Base-by-base conservation (phyloP, 2,888 invertebrate genomes). In the Silvanus unidentatus region DNA sequence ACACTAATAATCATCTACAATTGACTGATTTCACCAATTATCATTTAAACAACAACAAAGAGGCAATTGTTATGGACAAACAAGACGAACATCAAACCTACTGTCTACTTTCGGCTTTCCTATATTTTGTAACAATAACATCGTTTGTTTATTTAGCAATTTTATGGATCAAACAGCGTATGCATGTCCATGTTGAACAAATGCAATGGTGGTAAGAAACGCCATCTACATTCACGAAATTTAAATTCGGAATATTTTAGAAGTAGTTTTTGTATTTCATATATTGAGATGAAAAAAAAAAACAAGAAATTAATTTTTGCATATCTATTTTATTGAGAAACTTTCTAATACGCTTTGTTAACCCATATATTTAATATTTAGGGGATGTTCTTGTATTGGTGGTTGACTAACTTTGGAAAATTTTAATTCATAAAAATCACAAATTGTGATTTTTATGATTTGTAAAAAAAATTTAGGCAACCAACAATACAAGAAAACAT, bases 121-220 rank as follows among this genome's bases (percentile, higher is more conserved):
- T 73, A 45, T 73, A 72, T 55, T 71, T 72, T 54, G 62, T 71
- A 45, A 72, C 71, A 40, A 68, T 72, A 47, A 70, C 68, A 29
- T 68, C 70, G 32, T 69, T 72, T 48, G 69, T 69, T 4, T 72
- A 72, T 58, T 59, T 73, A 46, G 64, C 69, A 36, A 58, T 69
- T 47, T 47, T 71, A 47, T 73, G 71, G 71, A 67, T 72, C 43
- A 70, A 69, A 49, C 70, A 71, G 48, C 63, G 66, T 48, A 64
- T 71, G 66, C 63, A 68, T 51, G 58, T 69, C 53, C 70, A 67
- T 42, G 65, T 71, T 61, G 70, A 71, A 54, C 63, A 70, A 47
- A 63, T 73, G 62, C 67, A 72, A 48, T 70, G 69, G 71, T 73
- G 72, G 71, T 72, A 64, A 53, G n/a, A n/a, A n/a, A n/a, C 43